Percentiles rank a stretch among this genome's conserved stretches.
Evolutionary conservation across 2,888 invertebrate species (phyloP).

Genomic region (Pterostichus madidus): DNA sequence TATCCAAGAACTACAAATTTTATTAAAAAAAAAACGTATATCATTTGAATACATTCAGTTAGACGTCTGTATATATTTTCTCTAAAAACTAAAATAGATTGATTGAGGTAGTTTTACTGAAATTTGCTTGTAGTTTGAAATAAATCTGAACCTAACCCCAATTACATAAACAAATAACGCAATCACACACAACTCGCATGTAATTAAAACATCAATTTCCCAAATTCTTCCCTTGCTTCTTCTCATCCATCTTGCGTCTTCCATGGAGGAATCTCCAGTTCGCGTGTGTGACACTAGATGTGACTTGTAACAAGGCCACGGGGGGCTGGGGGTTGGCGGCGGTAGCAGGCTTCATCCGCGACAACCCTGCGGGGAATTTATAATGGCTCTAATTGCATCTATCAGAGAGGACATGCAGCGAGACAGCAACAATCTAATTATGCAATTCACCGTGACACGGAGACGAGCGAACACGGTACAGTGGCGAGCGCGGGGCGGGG

Average conservation of each 20-base stretch:
- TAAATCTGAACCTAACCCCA: neutral
- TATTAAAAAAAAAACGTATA: too few relatives aligned
- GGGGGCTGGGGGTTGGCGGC: neutral
- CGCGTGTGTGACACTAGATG: constrained; percentile 22
- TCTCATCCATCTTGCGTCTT: neutral
- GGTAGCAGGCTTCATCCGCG: constrained; percentile 11
- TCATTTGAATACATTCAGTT: too few relatives aligned
- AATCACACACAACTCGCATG: neutral
- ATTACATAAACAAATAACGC: constrained; percentile 21
- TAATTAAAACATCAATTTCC: constrained; percentile 13
- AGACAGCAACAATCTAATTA: constrained; percentile 76
- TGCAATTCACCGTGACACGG: constrained; percentile 75
- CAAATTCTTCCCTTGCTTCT: neutral
- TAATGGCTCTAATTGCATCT: constrained; percentile 75
- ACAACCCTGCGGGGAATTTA: constrained; percentile 67
- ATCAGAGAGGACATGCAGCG: constrained; percentile 73
- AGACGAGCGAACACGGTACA: constrained; percentile 71
- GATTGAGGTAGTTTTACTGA: too few relatives aligned
- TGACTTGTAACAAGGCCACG: constrained; percentile 2
- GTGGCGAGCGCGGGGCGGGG: constrained; percentile 69
- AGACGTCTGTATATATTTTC: too few relatives aligned
- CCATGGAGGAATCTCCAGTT: neutral
- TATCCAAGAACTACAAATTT: too few relatives aligned
- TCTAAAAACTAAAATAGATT: too few relatives aligned
- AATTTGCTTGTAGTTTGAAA: too few relatives aligned